Conservation (phyloP, 2,113 vertebrate species). For the Rhabdornis inornatus region DNA sequence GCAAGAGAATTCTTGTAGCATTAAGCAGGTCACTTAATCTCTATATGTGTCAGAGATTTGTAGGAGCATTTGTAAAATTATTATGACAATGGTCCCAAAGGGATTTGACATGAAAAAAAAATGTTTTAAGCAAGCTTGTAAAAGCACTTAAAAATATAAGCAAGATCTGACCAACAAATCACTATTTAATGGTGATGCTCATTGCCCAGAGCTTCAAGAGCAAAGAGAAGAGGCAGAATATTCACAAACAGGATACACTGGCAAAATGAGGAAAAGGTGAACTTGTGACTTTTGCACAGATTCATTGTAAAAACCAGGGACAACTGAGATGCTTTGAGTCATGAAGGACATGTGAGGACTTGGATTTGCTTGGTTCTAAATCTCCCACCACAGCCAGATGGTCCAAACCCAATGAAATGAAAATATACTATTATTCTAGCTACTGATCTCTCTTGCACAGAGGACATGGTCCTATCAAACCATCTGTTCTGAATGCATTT, state of each 20-base stretch:
- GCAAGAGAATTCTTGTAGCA: background rate
- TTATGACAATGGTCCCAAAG: background rate
- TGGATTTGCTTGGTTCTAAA: background rate
- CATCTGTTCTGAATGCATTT: background rate
- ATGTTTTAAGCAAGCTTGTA: background rate
- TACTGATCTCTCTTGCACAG: background rate
- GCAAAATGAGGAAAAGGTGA: background rate
- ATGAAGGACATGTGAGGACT: background rate
- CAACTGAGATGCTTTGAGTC: background rate
- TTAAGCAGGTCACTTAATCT: background rate
- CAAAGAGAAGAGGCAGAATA: background rate
- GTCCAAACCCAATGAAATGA: background rate
- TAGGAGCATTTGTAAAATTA: background rate
- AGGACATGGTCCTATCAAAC: background rate
- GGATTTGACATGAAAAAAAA: background rate
- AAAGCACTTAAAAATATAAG: background rate
- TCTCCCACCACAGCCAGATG: background rate
- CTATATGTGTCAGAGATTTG: background rate
- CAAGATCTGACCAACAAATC: background rate
- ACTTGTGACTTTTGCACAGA: background rate
- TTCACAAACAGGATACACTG: background rate
- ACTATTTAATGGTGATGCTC: background rate
- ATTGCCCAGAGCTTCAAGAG: background rate
- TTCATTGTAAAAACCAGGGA: background rate
- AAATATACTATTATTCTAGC: background rate